phyloP scores from a whole-genome alignment of 2,113 vertebrate species.

The Caloenas nicobarica region DNA sequence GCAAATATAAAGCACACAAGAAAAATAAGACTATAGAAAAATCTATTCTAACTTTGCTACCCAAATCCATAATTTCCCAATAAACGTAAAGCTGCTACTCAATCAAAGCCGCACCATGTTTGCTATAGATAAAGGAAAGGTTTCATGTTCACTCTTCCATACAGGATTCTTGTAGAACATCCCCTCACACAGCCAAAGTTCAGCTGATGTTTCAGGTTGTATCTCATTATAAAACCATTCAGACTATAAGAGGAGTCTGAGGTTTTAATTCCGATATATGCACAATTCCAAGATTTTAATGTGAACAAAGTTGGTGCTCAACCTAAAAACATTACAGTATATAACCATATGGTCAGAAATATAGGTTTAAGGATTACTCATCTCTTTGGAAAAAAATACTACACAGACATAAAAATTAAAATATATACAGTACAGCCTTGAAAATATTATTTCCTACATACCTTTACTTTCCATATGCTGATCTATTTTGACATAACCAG shows the following conservation, averaged over 20 bases:
- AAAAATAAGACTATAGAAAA: neutral
- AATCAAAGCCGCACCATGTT: neutral
- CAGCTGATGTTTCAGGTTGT: neutral
- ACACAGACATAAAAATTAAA: neutral
- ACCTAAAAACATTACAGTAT: neutral
- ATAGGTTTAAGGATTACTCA: neutral
- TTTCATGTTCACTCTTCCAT: neutral
- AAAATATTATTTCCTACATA: neutral
- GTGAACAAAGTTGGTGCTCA: neutral
- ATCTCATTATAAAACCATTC: neutral
- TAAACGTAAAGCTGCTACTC: neutral
- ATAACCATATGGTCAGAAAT: neutral
- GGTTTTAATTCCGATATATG: neutral
- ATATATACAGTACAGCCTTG: neutral
- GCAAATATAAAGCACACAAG: neutral
- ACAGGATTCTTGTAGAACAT: neutral
- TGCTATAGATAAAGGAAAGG: neutral
- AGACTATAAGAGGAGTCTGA: neutral
- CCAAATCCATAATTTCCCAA: neutral
- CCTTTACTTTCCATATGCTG: conserved; percentile 78
- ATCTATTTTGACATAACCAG: conserved; percentile 83
- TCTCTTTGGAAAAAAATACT: neutral
- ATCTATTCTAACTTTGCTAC: neutral
- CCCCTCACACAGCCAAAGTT: neutral
- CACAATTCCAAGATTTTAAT: neutral